These are phyloP conservation scores for Montifringilla adamsi DNA, from an alignment of 2,113 vertebrate genomes.

Conservation along the genomic window DNA sequence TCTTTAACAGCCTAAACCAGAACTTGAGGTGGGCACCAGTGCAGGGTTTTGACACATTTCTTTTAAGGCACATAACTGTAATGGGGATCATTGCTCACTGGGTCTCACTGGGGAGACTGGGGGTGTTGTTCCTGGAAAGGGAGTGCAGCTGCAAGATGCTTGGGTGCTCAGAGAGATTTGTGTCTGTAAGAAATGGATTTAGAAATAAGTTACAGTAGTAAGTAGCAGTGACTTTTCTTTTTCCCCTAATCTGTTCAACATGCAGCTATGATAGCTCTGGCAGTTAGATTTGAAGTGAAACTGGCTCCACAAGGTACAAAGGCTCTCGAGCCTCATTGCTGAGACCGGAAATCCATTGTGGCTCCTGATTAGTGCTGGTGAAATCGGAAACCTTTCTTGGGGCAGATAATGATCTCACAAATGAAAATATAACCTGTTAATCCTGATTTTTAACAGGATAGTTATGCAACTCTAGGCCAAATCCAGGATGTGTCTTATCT, in stretches of 20 bases:
- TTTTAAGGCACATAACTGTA: background rate
- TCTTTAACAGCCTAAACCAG: background rate
- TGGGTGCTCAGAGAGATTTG: background rate
- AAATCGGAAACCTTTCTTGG: slow-evolving; percentile 58
- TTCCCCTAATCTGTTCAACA: background rate
- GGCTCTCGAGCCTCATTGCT: background rate
- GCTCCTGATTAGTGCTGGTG: slow-evolving; percentile 58
- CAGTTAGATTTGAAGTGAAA: slow-evolving; percentile 36
- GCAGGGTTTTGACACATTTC: background rate
- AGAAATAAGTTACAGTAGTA: background rate
- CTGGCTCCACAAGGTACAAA: slow-evolving; percentile 34
- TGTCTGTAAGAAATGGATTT: background rate
- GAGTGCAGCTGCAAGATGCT: background rate
- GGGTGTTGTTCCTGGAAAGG: background rate
- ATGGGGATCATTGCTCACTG: background rate
- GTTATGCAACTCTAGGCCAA: slow-evolving; percentile 7
- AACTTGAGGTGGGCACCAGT: background rate
- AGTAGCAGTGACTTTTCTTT: background rate
- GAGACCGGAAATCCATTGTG: slow-evolving; percentile 47
- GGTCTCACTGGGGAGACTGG: background rate
- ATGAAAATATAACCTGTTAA: slow-evolving; percentile 65
- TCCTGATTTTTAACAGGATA: slow-evolving; percentile 47
- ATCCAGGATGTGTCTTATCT: background rate
- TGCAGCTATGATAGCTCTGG: background rate
- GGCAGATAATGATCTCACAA: slow-evolving; percentile 18